These are phyloP conservation scores for Oceanites oceanicus DNA, from an alignment of 2,113 vertebrate species.

Conservation along the genomic window DNA sequence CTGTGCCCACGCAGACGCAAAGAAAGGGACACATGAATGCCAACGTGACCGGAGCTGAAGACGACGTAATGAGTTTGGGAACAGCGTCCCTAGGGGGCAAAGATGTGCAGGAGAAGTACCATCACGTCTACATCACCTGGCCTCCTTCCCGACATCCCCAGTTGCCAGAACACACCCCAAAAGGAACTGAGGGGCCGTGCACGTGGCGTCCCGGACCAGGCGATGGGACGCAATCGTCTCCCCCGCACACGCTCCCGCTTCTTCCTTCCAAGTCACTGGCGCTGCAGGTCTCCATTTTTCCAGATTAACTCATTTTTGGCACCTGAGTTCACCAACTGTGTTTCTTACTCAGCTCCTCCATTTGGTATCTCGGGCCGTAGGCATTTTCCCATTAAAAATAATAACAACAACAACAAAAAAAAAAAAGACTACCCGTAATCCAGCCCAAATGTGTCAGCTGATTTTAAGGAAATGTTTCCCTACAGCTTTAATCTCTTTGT, in stretches of 20 bases:
- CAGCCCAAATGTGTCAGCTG: constrained; percentile 72
- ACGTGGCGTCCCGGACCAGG: background rate
- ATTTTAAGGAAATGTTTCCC: constrained; percentile 62
- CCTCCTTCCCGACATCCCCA: background rate
- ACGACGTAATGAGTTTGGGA: rapidly evolving
- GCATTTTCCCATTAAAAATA: constrained; percentile 51
- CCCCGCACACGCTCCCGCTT: background rate
- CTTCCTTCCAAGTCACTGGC: background rate
- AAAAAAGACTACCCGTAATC: background rate
- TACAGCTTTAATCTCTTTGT: background rate
- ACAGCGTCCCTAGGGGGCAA: background rate
- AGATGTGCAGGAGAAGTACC: background rate
- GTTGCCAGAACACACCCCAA: background rate
- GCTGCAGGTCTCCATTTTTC: constrained; percentile 9
- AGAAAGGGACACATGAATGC: background rate
- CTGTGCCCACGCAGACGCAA: rapidly evolving
- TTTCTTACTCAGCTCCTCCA: constrained; percentile 21
- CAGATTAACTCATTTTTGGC: constrained; percentile 71
- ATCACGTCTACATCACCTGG: background rate
- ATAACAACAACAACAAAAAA: background rate
- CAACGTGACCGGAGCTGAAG: rapidly evolving
- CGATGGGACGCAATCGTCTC: rapidly evolving
- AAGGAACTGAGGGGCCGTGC: background rate
- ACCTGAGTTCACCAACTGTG: background rate
- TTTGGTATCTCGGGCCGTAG: background rate